Evolutionary conservation across 1,140 invertebrate species (phyloP).

Genomic region (Drosophila arawakana): DNA sequence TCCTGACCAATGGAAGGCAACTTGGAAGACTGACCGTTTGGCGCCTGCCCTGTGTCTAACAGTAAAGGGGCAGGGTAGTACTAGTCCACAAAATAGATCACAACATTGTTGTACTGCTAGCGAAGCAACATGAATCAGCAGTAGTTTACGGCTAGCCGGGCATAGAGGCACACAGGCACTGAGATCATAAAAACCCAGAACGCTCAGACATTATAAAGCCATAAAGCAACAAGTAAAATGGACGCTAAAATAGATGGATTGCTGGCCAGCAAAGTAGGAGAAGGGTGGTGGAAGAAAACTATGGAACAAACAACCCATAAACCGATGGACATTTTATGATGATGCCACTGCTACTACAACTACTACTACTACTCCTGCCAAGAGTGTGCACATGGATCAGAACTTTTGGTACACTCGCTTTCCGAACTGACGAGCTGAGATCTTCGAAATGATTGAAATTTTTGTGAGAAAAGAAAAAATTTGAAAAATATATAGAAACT

Average conservation of each 20-base stretch:
- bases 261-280: not conserved
- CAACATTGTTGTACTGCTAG: constrained; percentile 51
- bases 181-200: constrained; percentile 70
- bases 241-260: constrained; percentile 56
- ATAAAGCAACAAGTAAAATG: constrained; percentile 77
- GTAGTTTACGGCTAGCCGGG: constrained; percentile 52
- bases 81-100: constrained; percentile 31
- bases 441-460: not conserved
- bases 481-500: constrained; percentile 17
- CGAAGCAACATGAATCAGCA: constrained; percentile 58
- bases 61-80: not conserved
- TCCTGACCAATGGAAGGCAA: not conserved
- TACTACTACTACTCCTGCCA: too few relatives aligned
- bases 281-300: constrained; percentile 19
- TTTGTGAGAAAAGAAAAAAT: not conserved
- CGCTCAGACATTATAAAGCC: constrained; percentile 73
- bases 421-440: not conserved
- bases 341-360: not conserved
- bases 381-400: not conserved
- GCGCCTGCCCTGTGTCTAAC: constrained; percentile 9
- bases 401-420: not conserved
- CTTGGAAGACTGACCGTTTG: constrained; percentile 20
- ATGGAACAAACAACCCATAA: constrained; percentile 14
- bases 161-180: not conserved
- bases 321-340: constrained; percentile 34